Base-by-base conservation (phyloP, 1,140 invertebrate species). In the Zaprionus davidi region DNA sequence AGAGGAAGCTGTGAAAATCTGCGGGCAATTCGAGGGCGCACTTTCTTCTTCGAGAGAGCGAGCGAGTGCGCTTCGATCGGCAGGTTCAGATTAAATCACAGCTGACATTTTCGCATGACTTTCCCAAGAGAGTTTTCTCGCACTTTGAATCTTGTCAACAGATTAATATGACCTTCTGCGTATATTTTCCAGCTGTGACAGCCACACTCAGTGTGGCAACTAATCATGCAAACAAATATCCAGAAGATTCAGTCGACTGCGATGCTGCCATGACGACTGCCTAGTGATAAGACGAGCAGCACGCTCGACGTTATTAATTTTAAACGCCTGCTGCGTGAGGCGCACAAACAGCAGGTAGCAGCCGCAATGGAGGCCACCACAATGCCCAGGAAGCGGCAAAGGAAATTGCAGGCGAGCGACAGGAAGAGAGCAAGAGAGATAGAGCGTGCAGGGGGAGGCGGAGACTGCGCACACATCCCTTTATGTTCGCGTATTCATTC, bases 261-360 rank as follows among this genome's bases (percentile, higher is more conserved):
- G 51, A 69, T 17, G 7, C 36, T 58, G 44, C 57, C 65, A 81
- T 58, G 71, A 62, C 65, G 63, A 59, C 71, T 60, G 58, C 44
- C 49, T 22, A 13, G 59, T 28, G 51, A 62, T 75, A 74, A 60
- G 31, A 56, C 38, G 63, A 49, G 60, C 49, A 55, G 55, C 81
- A 64, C 67, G 79, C 76, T 82, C 78, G 51, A 71, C 85, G 66
- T 90, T 90, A 90, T 90, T 90, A 90, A 90, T 85, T 90, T 90
- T 80, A 90, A 90, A 75, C 82, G 79, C 85, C 85, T 68, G 85
- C 85, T 90, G 85, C 71, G 82, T 67, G 70, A 51, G 63, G 77
- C 76, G 44, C 77, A 36, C 62, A 49, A 51, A 73, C 83, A 84
- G 84, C 83, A 87, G 83, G 83, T 87, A 84, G 84, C 20, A 34